Conservation (phyloP, 2,888 invertebrate genomes). For the Nomada fabriciana region DNA sequence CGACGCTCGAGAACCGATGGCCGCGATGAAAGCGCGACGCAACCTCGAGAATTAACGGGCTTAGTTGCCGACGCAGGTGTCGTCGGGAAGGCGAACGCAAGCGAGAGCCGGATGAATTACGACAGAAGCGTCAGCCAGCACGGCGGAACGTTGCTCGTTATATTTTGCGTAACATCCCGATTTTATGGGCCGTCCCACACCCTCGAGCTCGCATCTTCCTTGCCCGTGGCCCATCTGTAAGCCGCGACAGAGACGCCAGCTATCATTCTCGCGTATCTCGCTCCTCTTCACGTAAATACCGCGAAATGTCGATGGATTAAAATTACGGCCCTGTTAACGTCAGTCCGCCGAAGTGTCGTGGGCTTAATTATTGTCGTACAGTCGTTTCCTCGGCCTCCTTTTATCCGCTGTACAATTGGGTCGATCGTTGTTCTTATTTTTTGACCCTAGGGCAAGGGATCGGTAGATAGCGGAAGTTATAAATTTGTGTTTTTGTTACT, state of each 20-base stretch:
- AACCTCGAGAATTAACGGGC: constrained; percentile 84
- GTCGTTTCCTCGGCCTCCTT: too few relatives aligned
- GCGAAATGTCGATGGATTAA: neutral
- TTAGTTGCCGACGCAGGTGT: constrained; percentile 84
- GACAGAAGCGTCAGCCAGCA: constrained; percentile 80
- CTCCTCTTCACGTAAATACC: constrained; percentile 6
- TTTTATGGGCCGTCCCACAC: constrained; percentile 81
- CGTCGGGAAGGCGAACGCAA: constrained; percentile 79
- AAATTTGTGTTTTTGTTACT: too few relatives aligned
- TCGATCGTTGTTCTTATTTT: too few relatives aligned
- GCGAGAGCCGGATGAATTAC: constrained; percentile 81
- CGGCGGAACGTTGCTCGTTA: constrained; percentile 80
- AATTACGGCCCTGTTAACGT: neutral
- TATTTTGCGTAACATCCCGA: constrained; percentile 84
- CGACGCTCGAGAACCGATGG: constrained; percentile 66
- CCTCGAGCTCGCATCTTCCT: constrained; percentile 55
- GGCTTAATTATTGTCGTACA: neutral
- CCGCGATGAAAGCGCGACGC: constrained; percentile 68
- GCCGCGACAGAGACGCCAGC: constrained; percentile 41
- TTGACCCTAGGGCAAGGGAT: too few relatives aligned
- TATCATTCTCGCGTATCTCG: constrained; percentile 8
- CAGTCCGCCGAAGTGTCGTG: neutral
- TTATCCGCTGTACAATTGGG: too few relatives aligned
- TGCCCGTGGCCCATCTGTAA: constrained; percentile 36
- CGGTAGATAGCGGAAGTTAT: too few relatives aligned